A percentile compares a stretch with the other conserved stretches of the same genome.
Conservation (phyloP, 2,888 invertebrate genomes). For the Sarcophaga caerulescens region DNA sequence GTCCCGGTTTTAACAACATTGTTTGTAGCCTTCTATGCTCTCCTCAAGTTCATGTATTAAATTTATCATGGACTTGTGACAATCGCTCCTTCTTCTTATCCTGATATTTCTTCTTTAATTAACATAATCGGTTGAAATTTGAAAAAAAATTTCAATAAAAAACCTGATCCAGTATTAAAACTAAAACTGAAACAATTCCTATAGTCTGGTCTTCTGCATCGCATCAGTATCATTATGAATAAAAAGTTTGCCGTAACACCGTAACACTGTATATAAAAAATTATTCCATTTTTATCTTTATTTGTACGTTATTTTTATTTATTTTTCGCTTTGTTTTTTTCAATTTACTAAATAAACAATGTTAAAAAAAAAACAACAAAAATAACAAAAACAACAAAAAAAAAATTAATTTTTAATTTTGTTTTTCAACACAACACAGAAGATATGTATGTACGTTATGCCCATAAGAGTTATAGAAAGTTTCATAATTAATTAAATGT, state of each 20-base stretch:
- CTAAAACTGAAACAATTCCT: too few relatives aligned
- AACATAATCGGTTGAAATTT: not conserved
- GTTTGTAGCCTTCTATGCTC: constrained; percentile 37
- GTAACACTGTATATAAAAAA: not conserved
- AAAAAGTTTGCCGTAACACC: too few relatives aligned
- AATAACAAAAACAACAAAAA: too few relatives aligned
- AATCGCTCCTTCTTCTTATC: not conserved
- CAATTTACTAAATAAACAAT: not conserved
- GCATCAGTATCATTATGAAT: too few relatives aligned
- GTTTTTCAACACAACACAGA: not conserved
- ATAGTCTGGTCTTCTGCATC: too few relatives aligned
- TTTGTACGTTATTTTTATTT: not conserved
- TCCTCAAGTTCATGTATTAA: constrained; percentile 37
- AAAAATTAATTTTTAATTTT: not conserved
- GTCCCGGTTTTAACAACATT: constrained; percentile 45
- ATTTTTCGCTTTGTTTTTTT: not conserved
- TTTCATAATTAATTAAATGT: not conserved
- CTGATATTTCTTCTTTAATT: too few relatives aligned
- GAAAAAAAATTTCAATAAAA: not conserved
- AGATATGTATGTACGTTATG: not conserved
- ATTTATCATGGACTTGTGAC: not conserved
- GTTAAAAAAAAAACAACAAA: not conserved
- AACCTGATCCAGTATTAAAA: not conserved
- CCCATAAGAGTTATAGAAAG: not conserved
- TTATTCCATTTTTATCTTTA: not conserved